phyloP scores from a whole-genome alignment of 2,797 vertebrate species.

The Alfaro cultratus region DNA sequence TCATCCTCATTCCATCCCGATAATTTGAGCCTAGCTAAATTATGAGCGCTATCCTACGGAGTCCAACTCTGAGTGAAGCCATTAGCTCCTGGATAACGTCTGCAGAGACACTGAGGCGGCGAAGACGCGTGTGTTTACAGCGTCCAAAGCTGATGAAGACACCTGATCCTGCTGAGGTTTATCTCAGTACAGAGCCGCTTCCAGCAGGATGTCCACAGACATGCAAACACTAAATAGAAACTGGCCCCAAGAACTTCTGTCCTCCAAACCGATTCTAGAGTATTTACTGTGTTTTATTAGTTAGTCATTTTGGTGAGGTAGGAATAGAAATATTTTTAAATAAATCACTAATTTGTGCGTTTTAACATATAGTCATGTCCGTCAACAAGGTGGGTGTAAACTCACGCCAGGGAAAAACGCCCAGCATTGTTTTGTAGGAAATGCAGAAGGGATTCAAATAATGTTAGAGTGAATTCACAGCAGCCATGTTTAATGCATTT shows the following conservation, averaged over 20 bases:
- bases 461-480: too few species aligned
- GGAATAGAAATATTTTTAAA: background rate
- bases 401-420: too few species aligned
- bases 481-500: too few species aligned
- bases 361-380: background rate
- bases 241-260: background rate
- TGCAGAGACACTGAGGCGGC: background rate
- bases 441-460: too few species aligned
- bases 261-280: background rate
- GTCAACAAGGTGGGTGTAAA: background rate
- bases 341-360: background rate
- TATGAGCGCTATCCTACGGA: constrained; percentile 32
- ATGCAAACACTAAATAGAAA: background rate
- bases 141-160: constrained; percentile 21
- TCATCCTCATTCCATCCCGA: constrained; percentile 27
- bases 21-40: constrained; percentile 50
- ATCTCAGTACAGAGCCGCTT: constrained; percentile 8
- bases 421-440: too few species aligned
- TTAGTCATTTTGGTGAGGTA: background rate
- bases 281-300: background rate
- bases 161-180: constrained; percentile 26
- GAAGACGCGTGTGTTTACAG: constrained; percentile 9
- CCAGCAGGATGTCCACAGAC: background rate
- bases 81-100: constrained; percentile 29
- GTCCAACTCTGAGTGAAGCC: constrained; percentile 8